A percentile compares a stretch with the other conserved stretches of the same genome.
phyloP scores from a whole-genome alignment of 2,113 vertebrate genomes.

The Rattus rattus region DNA sequence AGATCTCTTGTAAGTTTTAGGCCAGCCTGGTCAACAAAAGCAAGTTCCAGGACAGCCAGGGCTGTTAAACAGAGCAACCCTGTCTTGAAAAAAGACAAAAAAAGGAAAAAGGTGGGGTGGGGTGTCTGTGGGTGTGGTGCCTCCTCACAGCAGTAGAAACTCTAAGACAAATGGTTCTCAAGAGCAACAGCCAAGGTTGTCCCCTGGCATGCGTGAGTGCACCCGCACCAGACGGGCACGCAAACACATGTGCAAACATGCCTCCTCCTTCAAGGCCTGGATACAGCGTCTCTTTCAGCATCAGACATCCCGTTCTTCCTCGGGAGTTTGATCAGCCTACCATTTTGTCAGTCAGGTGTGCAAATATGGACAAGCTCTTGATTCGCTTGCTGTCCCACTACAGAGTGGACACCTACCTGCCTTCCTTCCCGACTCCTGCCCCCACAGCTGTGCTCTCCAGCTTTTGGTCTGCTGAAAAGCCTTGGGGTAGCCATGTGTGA shows the following conservation, averaged over 20 bases:
- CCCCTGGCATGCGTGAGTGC: background rate
- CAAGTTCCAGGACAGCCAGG: no score
- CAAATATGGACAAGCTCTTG: background rate
- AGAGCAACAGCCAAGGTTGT: background rate
- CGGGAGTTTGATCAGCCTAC: background rate
- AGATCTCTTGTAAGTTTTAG: no score
- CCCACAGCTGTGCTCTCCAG: background rate
- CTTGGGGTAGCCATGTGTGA: background rate
- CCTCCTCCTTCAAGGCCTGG: background rate
- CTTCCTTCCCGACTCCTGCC: background rate
- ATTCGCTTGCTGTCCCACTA: background rate
- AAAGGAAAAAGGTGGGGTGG: no score
- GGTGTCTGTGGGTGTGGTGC: no score
- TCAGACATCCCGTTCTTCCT: background rate
- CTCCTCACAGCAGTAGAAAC: background rate
- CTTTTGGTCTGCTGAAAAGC: background rate
- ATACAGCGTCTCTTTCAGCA: background rate
- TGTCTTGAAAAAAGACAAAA: no score
- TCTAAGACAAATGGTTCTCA: background rate
- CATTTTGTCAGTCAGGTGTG: background rate
- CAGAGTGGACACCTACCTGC: no score
- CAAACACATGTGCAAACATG: no score
- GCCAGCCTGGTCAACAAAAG: no score
- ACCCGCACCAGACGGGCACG: background rate
- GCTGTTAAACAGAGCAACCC: no score